phyloP scores from a whole-genome alignment of 2,113 vertebrate species.

The Ceyx margarethae region DNA sequence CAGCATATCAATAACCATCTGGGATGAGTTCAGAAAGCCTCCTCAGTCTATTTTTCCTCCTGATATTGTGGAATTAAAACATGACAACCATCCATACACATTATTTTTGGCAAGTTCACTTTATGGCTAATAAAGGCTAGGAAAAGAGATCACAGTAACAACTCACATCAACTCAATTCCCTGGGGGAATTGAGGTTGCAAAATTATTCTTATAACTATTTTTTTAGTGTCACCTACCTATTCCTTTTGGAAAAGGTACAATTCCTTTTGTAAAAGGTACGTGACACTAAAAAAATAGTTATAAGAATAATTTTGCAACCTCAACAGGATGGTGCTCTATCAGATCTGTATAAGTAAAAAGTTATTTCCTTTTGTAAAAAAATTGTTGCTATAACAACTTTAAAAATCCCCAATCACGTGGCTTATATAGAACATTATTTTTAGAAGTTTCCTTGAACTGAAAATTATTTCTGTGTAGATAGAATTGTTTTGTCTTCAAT shows the following conservation, averaged over 20 bases:
- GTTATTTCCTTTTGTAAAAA: not conserved
- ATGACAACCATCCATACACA: not conserved
- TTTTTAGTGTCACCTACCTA: too few relatives aligned
- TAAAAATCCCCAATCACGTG: not conserved
- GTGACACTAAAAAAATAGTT: not conserved
- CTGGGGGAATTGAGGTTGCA: not conserved
- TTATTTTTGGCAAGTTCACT: not conserved
- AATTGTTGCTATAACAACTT: constrained; percentile 7
- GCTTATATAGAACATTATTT: not conserved
- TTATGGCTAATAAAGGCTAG: not conserved
- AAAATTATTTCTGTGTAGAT: not conserved
- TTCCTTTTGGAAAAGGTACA: too few relatives aligned
- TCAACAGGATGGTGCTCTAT: not conserved
- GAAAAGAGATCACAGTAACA: not conserved
- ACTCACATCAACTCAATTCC: not conserved
- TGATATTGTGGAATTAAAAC: not conserved
- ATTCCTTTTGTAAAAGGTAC: too few relatives aligned
- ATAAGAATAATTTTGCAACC: not conserved
- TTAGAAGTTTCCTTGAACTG: not conserved
- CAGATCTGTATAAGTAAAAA: not conserved
- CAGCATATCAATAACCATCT: not conserved
- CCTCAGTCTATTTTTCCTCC: not conserved
- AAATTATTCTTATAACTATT: too few relatives aligned
- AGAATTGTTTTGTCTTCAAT: not conserved
- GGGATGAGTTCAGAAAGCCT: not conserved